Evolutionary conservation across 2,797 vertebrate species (phyloP).

Genomic region (Siniperca obscura): DNA sequence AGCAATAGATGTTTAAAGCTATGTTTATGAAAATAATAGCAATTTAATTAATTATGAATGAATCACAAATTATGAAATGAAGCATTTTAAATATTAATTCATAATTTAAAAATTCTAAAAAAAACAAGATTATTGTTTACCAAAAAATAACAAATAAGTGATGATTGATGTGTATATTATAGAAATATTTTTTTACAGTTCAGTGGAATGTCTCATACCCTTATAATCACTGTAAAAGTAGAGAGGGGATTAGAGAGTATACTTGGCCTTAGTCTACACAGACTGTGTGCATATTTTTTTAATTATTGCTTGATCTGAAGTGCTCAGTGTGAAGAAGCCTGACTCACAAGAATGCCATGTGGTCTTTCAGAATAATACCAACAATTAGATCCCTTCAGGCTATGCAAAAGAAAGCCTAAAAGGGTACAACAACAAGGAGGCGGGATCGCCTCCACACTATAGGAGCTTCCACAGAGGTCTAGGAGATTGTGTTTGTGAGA

Average conservation of each 20-base stretch:
- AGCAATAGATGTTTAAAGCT: conserved; percentile 44
- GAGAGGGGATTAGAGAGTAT: conserved; percentile 29
- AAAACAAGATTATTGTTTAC: conserved; percentile 45
- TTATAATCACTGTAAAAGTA: conserved; percentile 48
- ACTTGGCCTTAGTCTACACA: conserved; percentile 56
- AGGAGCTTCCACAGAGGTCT: conserved; percentile 47
- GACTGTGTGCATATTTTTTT: conserved; percentile 76
- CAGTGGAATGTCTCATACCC: conserved; percentile 8
- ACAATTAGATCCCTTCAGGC: conserved; percentile 73
- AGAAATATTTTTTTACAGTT: conserved; percentile 49
- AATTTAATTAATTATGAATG: conserved; percentile 67
- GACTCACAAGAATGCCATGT: conserved; percentile 83
- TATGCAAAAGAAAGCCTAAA: conserved; percentile 69
- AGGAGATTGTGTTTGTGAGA: conserved; percentile 31
- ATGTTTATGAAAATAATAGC: conserved; percentile 49
- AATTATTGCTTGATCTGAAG: conserved; percentile 83
- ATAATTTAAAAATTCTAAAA: conserved; percentile 49
- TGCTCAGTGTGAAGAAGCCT: conserved; percentile 78
- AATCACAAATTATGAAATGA: conserved; percentile 56
- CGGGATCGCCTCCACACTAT: conserved; percentile 19
- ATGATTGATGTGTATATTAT: conserved; percentile 46
- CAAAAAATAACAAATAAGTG: conserved; percentile 49
- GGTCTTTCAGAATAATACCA: conserved; percentile 75
- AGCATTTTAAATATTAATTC: conserved; percentile 60
- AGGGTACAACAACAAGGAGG: conserved; percentile 65